Evolutionary conservation across 2,888 invertebrate species (phyloP), one percentile per base, ranked within the genome.

Genomic region (Itoplectis maculator): DNA sequence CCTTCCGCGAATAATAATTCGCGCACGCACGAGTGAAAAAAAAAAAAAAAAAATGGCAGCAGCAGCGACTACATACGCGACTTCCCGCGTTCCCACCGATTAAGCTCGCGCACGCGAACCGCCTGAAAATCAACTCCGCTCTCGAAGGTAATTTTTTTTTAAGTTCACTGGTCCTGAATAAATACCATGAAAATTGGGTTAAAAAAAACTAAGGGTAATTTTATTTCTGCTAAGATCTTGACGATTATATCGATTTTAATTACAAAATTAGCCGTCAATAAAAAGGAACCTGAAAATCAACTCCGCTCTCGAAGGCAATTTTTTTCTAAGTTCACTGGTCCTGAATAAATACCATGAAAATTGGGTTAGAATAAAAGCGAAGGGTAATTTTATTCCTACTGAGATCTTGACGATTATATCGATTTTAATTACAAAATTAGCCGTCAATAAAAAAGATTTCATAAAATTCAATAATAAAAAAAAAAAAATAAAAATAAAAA

Each of bases 1-100:
- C 15, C 37, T 61, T 37, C 61, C 61, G 40, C 61, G 61, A 40
- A 61, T 61, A 40, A 61, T 61, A 61, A 61, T 61, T 37, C 9
- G 37, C n/a, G 56, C 61, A 37, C 37, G 61, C 15, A 61, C 37
- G 40, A 61, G 37, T 61, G 37, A 61, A 61, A 61, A 61, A 15
- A 6, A n/a, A n/a, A n/a, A n/a, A n/a, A n/a, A n/a, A n/a, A n/a
- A n/a, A n/a, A n/a, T n/a, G n/a, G n/a, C n/a, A n/a, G n/a, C n/a
- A n/a, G n/a, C n/a, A n/a, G n/a, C n/a, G n/a, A 3, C 9, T 37
- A 37, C 37, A 37, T 54, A 23, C 35, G 18, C 37, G 37, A 59
- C n/a, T 35, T 59, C 29, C 7, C 7, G 9, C 6, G 37, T 40
- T 61, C 18, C 18, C 18, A 3, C 37, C 61, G 37, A 61, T 61